A percentile compares a stretch with the other conserved stretches of the same genome.
Conservation (phyloP, 92 coral and sea anemone genomes). For the Diadumene lineata region DNA sequence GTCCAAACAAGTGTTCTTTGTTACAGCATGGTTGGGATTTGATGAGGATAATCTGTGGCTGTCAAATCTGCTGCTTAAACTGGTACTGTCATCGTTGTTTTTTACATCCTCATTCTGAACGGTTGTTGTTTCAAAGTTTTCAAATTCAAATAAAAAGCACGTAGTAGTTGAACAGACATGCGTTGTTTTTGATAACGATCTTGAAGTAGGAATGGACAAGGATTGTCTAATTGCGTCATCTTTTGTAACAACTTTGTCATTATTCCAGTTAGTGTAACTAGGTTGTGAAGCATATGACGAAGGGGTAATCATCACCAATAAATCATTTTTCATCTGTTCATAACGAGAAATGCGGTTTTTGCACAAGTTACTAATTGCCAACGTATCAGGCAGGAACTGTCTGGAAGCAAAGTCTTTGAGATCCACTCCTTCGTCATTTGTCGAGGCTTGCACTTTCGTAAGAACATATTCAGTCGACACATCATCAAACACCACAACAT, state of each 20-base stretch:
- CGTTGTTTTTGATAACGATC: conserved; percentile 1
- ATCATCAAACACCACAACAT: not conserved
- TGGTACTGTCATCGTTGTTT: not conserved
- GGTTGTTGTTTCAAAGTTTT: not conserved
- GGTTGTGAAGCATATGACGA: too few species aligned
- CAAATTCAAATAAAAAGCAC: conserved; percentile 20
- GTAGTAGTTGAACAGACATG: conserved; percentile 6
- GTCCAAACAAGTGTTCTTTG: too few species aligned
- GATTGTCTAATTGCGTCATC: not conserved
- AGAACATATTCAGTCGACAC: too few species aligned
- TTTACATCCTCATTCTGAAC: not conserved
- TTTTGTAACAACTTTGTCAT: not conserved
- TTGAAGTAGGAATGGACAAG: conserved; percentile 16
- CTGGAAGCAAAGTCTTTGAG: too few species aligned
- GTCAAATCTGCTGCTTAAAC: too few species aligned
- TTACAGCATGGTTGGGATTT: too few species aligned
- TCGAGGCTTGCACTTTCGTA: too few species aligned
- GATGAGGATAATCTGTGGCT: too few species aligned
- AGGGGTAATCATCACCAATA: conserved; percentile 16
- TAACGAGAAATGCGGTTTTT: not conserved
- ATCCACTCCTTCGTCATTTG: too few species aligned
- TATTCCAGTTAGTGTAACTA: too few species aligned
- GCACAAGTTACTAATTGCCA: conserved; percentile 10
- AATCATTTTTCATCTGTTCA: conserved; percentile 17
- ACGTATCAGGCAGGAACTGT: not conserved